A percentile compares a stretch with the other conserved stretches of the same genome.
Evolutionary conservation across 2,888 invertebrate genomes (phyloP).

Genomic region (Drosophila pegasa): DNA sequence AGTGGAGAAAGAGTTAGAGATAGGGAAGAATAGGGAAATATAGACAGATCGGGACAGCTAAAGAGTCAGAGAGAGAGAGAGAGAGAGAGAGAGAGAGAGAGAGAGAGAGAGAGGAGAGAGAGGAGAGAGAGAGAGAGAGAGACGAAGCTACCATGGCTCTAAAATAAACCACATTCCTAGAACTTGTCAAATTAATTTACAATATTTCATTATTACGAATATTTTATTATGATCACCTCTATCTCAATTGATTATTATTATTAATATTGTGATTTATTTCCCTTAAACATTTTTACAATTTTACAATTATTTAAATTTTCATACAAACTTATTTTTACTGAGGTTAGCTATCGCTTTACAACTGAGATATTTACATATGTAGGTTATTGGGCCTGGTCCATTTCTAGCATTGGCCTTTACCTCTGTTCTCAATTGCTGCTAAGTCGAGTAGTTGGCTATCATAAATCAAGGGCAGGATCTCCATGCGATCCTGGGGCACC

Average conservation of each 20-base stretch:
- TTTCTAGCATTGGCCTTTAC: background rate
- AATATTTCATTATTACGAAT: too few relatives aligned
- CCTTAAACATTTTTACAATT: too few relatives aligned
- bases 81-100: background rate
- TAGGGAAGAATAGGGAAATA: too few relatives aligned
- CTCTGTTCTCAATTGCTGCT: conserved; percentile 18
- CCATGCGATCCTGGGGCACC: conserved; percentile 34
- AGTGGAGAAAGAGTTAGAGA: too few relatives aligned
- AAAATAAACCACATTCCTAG: too few relatives aligned
- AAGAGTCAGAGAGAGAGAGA: background rate
- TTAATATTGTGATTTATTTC: too few relatives aligned
- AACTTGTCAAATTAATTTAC: too few relatives aligned
- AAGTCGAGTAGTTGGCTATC: conserved; percentile 58
- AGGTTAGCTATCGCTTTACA: too few relatives aligned
- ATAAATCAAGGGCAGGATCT: conserved; percentile 67
- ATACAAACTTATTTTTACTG: too few relatives aligned
- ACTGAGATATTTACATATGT: background rate
- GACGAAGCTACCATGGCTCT: background rate
- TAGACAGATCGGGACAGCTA: background rate
- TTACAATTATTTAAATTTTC: too few relatives aligned
- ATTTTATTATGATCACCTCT: too few relatives aligned
- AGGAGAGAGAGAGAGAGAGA: background rate
- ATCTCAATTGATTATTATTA: too few relatives aligned
- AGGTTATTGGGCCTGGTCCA: background rate
- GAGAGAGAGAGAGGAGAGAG: background rate